A percentile compares a stretch with the other conserved stretches of the same genome.
phyloP scores from a whole-genome alignment of 1,140 invertebrate species.

The Acromyrmex echinatior region DNA sequence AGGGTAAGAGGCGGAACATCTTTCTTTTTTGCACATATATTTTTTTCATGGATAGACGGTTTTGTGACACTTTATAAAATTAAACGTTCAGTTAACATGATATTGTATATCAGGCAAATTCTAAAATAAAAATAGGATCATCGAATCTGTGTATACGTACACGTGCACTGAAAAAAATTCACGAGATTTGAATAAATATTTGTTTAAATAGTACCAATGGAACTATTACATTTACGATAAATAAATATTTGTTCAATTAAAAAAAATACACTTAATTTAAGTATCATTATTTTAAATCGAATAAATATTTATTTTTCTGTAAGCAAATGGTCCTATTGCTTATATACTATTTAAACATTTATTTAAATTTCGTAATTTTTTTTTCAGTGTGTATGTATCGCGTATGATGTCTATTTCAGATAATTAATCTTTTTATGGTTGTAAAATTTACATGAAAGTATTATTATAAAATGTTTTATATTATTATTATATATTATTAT shows the following conservation, averaged over 20 bases:
- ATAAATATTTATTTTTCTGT: no score
- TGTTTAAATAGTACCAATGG: no score
- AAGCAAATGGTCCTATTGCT: no score
- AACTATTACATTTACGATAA: no score
- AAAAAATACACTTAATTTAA: no score
- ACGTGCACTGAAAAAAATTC: neutral
- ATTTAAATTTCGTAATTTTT: no score
- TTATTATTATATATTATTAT: no score
- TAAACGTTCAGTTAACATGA: slow-evolving; percentile 1
- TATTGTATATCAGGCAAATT: neutral
- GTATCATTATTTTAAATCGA: no score
- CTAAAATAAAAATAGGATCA: slow-evolving; percentile 13
- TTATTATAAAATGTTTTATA: neutral
- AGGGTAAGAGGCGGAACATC: slow-evolving; percentile 89
- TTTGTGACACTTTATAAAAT: slow-evolving; percentile 39
- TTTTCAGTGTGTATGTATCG: neutral
- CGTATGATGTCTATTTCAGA: neutral
- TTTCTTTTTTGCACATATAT: slow-evolving; percentile 28
- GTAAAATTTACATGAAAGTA: neutral
- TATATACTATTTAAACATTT: no score
- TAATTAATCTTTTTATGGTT: neutral
- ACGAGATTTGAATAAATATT: no score
- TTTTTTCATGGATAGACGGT: slow-evolving; percentile 16
- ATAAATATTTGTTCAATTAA: no score
- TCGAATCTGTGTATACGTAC: no score